Evolutionary conservation across 1,140 invertebrate genomes (phyloP).

Genomic region (Heliconius melpomene): DNA sequence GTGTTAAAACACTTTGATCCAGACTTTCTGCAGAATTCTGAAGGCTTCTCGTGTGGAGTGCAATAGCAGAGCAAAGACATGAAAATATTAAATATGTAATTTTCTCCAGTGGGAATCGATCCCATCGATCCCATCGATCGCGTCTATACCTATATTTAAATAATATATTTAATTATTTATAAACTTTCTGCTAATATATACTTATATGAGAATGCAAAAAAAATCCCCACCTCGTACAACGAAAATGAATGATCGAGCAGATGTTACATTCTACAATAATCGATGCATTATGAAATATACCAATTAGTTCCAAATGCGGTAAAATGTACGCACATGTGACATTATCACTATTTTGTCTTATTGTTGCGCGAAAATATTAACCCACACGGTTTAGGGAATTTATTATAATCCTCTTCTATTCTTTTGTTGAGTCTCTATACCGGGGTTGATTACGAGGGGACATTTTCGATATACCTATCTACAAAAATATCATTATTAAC

Average conservation of each 20-base stretch:
- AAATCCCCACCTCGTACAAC: not conserved
- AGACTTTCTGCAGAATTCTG: too few species aligned
- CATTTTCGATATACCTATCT: conserved; percentile 15
- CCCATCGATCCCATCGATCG: too few species aligned
- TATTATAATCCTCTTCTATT: conserved; percentile 73
- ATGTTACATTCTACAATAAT: conserved; percentile 75
- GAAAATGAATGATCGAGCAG: conserved; percentile 53
- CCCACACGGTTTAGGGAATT: conserved; percentile 78
- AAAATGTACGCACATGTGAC: conserved; percentile 75
- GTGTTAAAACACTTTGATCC: too few species aligned
- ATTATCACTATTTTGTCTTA: conserved; percentile 78
- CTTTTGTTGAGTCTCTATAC: conserved; percentile 55
- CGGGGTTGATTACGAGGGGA: conserved; percentile 59
- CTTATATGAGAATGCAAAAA: too few species aligned
- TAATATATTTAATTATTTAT: too few species aligned
- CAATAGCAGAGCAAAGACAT: too few species aligned
- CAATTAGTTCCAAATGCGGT: conserved; percentile 78
- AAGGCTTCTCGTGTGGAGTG: too few species aligned
- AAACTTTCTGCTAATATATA: too few species aligned
- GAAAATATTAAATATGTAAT: too few species aligned
- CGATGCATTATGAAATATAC: conserved; percentile 72
- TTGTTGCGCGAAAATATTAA: conserved; percentile 76
- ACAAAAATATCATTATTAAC: not conserved
- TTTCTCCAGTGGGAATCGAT: too few species aligned
- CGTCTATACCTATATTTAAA: too few species aligned